Base-by-base conservation (phyloP, 2,797 vertebrate species). In the Microhierax caerulescens region DNA sequence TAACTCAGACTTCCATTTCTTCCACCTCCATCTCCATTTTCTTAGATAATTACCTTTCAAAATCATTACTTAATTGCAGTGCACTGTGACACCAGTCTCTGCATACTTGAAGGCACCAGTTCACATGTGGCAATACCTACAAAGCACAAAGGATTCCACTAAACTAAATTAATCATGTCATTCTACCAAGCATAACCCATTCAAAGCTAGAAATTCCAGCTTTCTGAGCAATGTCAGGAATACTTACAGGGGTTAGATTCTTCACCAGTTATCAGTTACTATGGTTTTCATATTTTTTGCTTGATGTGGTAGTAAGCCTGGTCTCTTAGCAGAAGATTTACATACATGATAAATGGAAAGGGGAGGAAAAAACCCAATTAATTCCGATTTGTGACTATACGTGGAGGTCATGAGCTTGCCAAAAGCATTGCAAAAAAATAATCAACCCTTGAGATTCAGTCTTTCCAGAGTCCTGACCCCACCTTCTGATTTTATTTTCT, bases 21-120 rank as follows among this genome's bases (percentile, higher is more conserved):
- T 61, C 54, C 50, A 92, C 53, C 34, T 95, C 45, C 27, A n/a
- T 67, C 89, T 93, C 36, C 10, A 69, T 92, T 94, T 88, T 39
- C 67, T 79, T 72, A 72, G 73, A 30, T 72, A 87, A 90, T 73
- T 80, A 75, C 48, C 37, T 95, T 93, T 48, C 51, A 69, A 89
- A 76, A 67, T 36, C 34, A 79, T 59, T 72, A 74, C 16, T 47
- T 65, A 91, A 82, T 79, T 91, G 43, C 43, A 53, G 72, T 34
- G 63, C 43, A 32, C 24, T 23, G 27, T 79, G 72, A 70, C 70
- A 88, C 77, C 85, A 85, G 6, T 25, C 56, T 85, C 75, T 67
- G 54, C 54, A 69, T 51, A 54, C 85, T 59, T 27, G 56, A 83
- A 91, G 75, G 72, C 64, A 90, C 24, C 48, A 27, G 72, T 83